Evolutionary conservation across 2,888 invertebrate species (phyloP).

Genomic region (Halictus quadricinctus): DNA sequence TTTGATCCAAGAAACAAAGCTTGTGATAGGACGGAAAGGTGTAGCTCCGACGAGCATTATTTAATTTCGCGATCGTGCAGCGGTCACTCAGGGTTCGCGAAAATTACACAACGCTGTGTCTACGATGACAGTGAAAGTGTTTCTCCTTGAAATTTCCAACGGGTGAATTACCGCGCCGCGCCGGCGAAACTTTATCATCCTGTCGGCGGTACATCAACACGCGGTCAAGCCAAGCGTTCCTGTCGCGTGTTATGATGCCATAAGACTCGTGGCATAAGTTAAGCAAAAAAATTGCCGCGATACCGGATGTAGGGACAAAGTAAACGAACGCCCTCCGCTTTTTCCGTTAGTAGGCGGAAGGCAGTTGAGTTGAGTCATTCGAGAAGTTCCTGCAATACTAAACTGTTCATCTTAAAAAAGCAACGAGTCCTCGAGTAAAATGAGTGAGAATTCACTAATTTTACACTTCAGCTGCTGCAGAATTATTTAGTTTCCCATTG

Average conservation of each 20-base stretch:
- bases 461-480: not conserved
- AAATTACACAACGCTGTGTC: slow-evolving; percentile 67
- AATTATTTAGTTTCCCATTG: not conserved
- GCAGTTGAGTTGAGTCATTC: not conserved
- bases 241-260: not conserved
- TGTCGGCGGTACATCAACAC: not conserved
- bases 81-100: slow-evolving; percentile 2
- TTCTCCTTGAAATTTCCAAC: slow-evolving; percentile 78
- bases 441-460: not conserved
- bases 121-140: slow-evolving; percentile 80
- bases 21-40: not conserved
- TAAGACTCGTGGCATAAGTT: not conserved
- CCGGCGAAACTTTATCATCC: not conserved
- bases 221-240: slow-evolving; percentile 2
- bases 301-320: not conserved
- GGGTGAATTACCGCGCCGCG: slow-evolving; percentile 4
- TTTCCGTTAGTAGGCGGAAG: not conserved
- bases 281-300: not conserved
- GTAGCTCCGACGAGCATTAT: not conserved
- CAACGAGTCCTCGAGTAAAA: not conserved
- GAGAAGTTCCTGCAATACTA: not conserved
- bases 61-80: not conserved
- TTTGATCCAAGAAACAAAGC: not conserved
- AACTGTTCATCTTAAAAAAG: not conserved
- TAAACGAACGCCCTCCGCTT: not conserved